Evolutionary conservation across 2,113 vertebrate genomes (phyloP).

Genomic region (Andinoacara biseriatus): DNA sequence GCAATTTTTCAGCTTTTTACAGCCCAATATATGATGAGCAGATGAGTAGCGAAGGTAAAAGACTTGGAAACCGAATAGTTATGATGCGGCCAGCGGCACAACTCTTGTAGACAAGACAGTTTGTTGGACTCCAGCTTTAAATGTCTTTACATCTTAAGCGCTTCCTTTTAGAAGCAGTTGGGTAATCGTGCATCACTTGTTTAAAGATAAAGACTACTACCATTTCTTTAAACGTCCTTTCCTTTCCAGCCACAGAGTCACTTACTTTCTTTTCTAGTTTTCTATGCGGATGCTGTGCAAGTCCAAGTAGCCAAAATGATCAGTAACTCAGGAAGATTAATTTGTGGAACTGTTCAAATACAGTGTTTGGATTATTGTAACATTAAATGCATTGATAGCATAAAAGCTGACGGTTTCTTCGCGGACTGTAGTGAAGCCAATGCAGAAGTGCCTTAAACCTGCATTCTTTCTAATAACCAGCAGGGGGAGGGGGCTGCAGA

Average conservation of each 20-base stretch:
- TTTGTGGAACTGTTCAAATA: background rate
- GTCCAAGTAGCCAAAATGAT: background rate
- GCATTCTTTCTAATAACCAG: background rate
- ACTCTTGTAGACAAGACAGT: background rate
- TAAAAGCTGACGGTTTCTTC: rapidly evolving
- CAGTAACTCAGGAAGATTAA: background rate
- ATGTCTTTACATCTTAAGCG: background rate
- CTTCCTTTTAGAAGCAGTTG: too few relatives aligned
- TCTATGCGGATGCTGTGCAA: background rate
- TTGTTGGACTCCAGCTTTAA: background rate
- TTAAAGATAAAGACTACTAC: background rate
- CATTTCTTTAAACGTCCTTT: background rate
- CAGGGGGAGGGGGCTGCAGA: background rate
- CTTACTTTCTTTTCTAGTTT: background rate
- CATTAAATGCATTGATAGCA: background rate
- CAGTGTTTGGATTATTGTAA: background rate
- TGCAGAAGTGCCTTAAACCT: background rate
- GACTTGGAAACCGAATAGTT: background rate
- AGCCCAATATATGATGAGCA: background rate
- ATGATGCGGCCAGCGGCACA: background rate
- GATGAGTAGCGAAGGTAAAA: background rate
- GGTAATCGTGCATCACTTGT: too few relatives aligned
- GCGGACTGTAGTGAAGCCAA: background rate
- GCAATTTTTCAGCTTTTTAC: background rate
- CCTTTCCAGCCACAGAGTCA: background rate